phyloP scores from a whole-genome alignment of 2,797 vertebrate species.

The Pseudocheirus occidentalis region DNA sequence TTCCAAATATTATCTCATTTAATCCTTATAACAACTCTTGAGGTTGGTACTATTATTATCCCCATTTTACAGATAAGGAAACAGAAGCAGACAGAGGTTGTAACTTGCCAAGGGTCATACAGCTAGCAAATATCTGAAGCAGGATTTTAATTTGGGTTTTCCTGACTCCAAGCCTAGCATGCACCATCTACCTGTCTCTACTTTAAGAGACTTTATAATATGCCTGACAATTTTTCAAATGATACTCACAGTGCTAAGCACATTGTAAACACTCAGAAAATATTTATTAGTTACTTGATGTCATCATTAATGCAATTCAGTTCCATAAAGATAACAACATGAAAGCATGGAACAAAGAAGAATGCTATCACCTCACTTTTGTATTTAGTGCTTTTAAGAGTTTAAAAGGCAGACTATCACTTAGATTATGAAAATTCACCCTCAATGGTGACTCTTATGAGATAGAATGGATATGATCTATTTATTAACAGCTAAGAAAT shows the following conservation, averaged over 20 bases:
- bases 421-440: background rate
- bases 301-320: background rate
- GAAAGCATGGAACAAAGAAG: background rate
- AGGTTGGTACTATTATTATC: too few species aligned
- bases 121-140: too few species aligned
- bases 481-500: background rate
- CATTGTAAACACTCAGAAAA: background rate
- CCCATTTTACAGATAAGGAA: too few species aligned
- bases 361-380: background rate
- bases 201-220: background rate
- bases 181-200: background rate
- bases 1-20: too few species aligned
- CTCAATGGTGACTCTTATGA: background rate
- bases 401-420: background rate
- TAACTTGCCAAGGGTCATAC: too few species aligned
- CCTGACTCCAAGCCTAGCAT: background rate
- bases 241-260: background rate
- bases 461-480: background rate
- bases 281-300: background rate
- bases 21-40: too few species aligned
- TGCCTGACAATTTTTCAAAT: background rate
- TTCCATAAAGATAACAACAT: background rate
- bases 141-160: background rate
- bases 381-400: background rate
- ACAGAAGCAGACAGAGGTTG: too few species aligned